phyloP scores from a whole-genome alignment of 2,888 invertebrate species.

The Lasioglossum vierecki region DNA sequence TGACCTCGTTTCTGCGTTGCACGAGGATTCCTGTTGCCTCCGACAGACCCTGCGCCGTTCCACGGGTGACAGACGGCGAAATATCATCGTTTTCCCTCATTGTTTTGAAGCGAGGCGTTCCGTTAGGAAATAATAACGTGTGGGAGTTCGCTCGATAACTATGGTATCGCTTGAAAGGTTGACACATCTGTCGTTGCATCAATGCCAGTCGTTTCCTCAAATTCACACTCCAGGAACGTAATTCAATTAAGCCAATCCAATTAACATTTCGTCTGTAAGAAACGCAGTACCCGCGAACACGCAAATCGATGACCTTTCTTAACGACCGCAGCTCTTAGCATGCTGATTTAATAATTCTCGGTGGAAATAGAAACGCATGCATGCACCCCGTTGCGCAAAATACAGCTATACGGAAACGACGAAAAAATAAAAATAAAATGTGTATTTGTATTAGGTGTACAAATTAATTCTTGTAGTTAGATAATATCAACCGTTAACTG shows the following conservation, averaged over 20 bases:
- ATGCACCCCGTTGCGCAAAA: background rate
- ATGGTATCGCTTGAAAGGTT: background rate
- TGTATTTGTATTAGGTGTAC: no score
- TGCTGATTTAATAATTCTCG: constrained; percentile 28
- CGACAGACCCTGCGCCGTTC: constrained; percentile 8
- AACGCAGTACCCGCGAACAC: background rate
- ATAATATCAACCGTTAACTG: no score
- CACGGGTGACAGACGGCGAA: constrained; percentile 15
- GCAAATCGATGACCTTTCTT: constrained; percentile 36
- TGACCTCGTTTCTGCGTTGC: constrained; percentile 32
- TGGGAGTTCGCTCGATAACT: background rate
- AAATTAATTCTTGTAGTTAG: no score
- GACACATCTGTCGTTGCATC: background rate
- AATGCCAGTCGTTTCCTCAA: constrained; percentile 1
- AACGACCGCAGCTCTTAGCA: constrained; percentile 14
- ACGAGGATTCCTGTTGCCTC: background rate
- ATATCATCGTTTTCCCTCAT: background rate
- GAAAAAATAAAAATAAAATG: background rate
- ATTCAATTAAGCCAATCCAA: constrained; percentile 46
- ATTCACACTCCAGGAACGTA: constrained; percentile 23
- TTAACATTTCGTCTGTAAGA: constrained; percentile 31
- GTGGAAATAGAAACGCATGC: background rate
- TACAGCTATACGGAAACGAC: background rate
- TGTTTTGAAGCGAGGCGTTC: background rate
- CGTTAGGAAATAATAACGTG: background rate